Conservation (phyloP, 2,888 invertebrate genomes). For the Orthonychiurus folsomi region DNA sequence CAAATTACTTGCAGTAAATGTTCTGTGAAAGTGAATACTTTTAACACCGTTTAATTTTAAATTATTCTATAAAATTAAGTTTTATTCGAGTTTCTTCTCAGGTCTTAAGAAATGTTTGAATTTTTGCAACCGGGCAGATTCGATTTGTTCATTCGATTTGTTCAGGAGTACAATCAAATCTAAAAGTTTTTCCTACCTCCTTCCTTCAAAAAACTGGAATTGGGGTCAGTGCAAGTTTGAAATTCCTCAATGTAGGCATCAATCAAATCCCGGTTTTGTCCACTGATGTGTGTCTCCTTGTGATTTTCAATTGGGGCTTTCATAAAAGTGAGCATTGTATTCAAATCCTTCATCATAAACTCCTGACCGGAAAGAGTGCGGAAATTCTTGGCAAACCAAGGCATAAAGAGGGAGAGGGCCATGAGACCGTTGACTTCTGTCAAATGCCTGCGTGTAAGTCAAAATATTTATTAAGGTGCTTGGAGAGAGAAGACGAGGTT, state of each 20-base stretch:
- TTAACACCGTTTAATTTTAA: background rate
- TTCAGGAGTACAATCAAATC: too few relatives aligned
- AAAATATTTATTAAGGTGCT: background rate
- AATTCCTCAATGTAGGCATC: conserved; percentile 10
- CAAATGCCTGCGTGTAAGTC: conserved; percentile 15
- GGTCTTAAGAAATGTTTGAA: background rate
- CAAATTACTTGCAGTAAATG: background rate
- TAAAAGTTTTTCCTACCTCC: conserved; percentile 8
- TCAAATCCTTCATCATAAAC: conserved; percentile 22
- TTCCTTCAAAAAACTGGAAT: conserved; percentile 12
- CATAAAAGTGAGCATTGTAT: conserved; percentile 18
- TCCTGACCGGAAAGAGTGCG: conserved; percentile 24
- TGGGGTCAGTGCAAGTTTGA: background rate
- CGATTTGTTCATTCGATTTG: too few relatives aligned
- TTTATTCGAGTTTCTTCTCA: background rate
- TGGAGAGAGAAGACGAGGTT: background rate
- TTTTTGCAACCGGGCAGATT: too few relatives aligned
- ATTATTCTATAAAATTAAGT: background rate
- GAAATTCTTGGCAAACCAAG: conserved; percentile 27
- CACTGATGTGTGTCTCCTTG: background rate
- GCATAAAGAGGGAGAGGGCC: conserved; percentile 27
- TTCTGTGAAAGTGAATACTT: background rate
- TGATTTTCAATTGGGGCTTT: conserved; percentile 1
- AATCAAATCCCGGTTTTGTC: conserved; percentile 9
- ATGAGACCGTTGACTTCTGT: conserved; percentile 22